Evolutionary conservation across 64 coral and sea anemone genomes (phyloP), one percentile per base, ranked within the genome.

Genomic region (Stylophora pistillata): DNA sequence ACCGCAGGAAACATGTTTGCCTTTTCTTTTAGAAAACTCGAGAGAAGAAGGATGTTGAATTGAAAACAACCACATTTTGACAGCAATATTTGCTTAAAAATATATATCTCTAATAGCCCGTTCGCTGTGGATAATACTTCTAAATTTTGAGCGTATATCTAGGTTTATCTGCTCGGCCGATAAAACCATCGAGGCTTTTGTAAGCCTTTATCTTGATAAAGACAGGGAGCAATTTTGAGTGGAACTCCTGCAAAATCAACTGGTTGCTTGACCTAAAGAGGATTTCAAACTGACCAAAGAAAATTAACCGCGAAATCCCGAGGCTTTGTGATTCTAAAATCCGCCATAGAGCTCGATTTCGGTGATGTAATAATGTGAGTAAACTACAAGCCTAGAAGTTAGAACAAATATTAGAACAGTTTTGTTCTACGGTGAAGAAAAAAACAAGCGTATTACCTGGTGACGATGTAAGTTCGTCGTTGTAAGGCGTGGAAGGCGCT

Each of bases 401-500:
- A 56, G 20, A 13, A 21, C 56, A 29, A 57, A 78, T 56, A 78
- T 56, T 56, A 56, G 64, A 68, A 68, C 64, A 68, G 27, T 58
- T 26, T 78, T 76, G 17, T 78, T 56, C 25, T 68, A 4, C 64
- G 23, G 56, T 20, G 30, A 0, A 31, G 31, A 79, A 59, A 60
- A 16, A 31, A 60, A 58, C 26, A 30, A 4, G 10, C 23, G 16
- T 15, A 13, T 12, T 84, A 84, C 80, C 80, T 84, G 80, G 80
- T 13, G 80, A 84, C 28, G 80, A 84, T 15, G 80, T 84, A 3
- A 84, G 62, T 33, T 84, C 80, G 80, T 84, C 80, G 34, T 69
- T 69, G 0, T 63, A 84, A 17, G 61, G 61, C 25, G 61, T n/a
- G 10, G 64, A 33, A 23, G 80, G 33, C 15, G 80, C 61, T 1